These are phyloP conservation scores for Strigamia transsilvanica DNA, from an alignment of 2,888 invertebrate genomes.

Conservation along the genomic window DNA sequence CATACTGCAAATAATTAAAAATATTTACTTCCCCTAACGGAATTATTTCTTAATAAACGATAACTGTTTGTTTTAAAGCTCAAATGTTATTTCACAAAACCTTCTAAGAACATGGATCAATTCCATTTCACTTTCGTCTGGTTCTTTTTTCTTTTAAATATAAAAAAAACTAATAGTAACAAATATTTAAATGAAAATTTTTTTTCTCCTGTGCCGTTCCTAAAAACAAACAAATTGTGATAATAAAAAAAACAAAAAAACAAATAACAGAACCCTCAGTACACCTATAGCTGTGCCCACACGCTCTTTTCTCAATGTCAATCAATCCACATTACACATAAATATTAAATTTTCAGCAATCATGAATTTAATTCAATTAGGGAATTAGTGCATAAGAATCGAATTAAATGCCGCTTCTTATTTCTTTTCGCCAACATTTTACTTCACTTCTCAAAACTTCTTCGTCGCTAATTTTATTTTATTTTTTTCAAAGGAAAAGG, in stretches of 20 bases:
- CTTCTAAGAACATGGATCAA: neutral
- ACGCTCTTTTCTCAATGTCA: neutral
- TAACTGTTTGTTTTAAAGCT: constrained; percentile 8
- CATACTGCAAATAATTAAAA: neutral
- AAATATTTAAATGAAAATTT: constrained; percentile 13
- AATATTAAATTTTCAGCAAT: constrained; percentile 18
- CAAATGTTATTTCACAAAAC: neutral
- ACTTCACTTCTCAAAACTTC: constrained; percentile 28
- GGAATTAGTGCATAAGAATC: neutral
- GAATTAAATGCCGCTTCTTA: constrained; percentile 18
- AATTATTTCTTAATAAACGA: neutral
- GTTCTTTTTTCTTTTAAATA: neutral
- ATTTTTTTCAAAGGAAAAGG: neutral
- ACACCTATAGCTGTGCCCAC: constrained; percentile 18
- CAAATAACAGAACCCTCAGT: constrained; percentile 10
- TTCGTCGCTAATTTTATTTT: neutral
- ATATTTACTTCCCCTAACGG: neutral
- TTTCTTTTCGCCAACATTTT: constrained; percentile 1
- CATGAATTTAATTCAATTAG: constrained; percentile 22
- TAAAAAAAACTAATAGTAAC: neutral
- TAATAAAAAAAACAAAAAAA: neutral
- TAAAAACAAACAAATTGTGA: constrained; percentile 11
- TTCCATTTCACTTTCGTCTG: neutral
- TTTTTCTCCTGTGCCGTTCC: constrained; percentile 17
- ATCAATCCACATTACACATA: neutral